Evolutionary conservation across 2,888 invertebrate genomes (phyloP).

Genomic region (Drosophila paramelanica): DNA sequence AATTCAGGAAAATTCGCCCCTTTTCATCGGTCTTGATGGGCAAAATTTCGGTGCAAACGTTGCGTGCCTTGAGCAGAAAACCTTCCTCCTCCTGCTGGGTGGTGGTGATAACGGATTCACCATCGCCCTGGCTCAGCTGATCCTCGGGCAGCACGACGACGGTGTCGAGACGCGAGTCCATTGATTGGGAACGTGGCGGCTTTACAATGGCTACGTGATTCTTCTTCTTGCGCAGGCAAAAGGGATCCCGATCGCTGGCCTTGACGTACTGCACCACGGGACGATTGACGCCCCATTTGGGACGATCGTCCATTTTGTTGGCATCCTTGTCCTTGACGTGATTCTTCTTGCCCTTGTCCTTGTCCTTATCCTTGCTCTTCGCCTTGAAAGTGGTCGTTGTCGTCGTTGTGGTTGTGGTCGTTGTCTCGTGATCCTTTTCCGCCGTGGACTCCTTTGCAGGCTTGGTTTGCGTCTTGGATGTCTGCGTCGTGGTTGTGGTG

Average conservation of each 20-base stretch:
- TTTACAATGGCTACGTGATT: conserved; percentile 83
- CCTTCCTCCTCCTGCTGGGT: conserved; percentile 76
- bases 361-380: conserved; percentile 79
- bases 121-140: conserved; percentile 37
- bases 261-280: conserved; percentile 94
- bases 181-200: conserved; percentile 86
- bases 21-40: conserved; percentile 85
- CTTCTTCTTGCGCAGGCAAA: conserved; percentile 89
- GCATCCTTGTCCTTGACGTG: conserved; percentile 63
- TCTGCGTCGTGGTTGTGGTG: conserved; percentile 84
- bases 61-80: conserved; percentile 82
- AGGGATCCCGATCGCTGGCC: conserved; percentile 95
- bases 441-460: conserved; percentile 70
- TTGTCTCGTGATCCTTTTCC: conserved; percentile 81
- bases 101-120: conserved; percentile 3
- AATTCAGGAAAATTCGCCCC: conserved; percentile 84
- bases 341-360: conserved; percentile 70
- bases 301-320: conserved; percentile 87
- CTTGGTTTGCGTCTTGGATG: conserved; percentile 80
- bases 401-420: conserved; percentile 84
- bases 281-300: conserved; percentile 91
- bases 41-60: conserved; percentile 85
- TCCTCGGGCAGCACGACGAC: conserved; percentile 49
- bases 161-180: conserved; percentile 81
- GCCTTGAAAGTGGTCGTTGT: conserved; percentile 83